phyloP scores from a whole-genome alignment of 2,113 vertebrate species.

The Ageneiosus marmoratus region DNA sequence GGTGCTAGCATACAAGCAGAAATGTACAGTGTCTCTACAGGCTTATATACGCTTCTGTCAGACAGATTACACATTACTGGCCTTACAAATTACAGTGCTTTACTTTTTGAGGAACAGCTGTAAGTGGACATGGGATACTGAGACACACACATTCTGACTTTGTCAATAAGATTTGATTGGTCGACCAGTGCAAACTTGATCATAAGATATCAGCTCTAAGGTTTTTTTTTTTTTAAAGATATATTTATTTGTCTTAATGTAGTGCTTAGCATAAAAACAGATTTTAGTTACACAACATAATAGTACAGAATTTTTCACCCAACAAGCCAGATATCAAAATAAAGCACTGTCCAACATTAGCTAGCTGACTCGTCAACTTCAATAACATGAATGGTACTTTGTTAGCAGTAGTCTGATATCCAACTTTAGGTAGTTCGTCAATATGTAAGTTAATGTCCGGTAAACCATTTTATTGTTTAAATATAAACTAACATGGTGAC shows the following conservation, averaged over 20 bases:
- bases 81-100: conserved; percentile 66
- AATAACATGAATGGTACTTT: background rate
- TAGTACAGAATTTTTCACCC: background rate
- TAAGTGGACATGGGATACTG: conserved; percentile 17
- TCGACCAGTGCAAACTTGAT: background rate
- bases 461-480: background rate
- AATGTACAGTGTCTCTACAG: conserved; percentile 79
- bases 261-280: background rate
- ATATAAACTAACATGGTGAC: background rate
- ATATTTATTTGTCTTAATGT: background rate
- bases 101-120: conserved; percentile 46
- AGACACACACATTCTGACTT: conserved; percentile 18
- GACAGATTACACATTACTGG: conserved; percentile 72
- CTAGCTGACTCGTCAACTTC: background rate
- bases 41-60: conserved; percentile 34
- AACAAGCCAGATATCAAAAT: background rate
- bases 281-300: background rate
- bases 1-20: conserved; percentile 61
- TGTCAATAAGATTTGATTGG: conserved; percentile 12
- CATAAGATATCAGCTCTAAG: background rate
- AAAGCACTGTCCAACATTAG: background rate
- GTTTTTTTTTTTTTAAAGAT: background rate
- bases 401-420: background rate
- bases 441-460: background rate
- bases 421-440: background rate